A percentile compares a stretch with the other conserved stretches of the same genome.
Evolutionary conservation across 2,888 invertebrate species (phyloP).

Genomic region (Congeria kusceri): DNA sequence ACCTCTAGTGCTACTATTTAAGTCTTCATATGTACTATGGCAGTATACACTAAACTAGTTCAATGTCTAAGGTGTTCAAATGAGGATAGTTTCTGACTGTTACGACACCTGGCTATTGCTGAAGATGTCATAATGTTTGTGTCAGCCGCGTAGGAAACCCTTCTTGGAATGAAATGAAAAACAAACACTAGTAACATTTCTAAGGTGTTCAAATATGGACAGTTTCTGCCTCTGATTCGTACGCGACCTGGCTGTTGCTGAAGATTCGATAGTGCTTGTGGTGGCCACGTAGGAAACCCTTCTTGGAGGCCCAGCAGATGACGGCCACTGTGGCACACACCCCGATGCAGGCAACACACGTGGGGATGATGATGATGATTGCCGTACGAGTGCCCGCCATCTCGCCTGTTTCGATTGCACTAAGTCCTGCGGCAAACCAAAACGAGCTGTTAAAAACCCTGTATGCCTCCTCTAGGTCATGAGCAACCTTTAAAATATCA

Average conservation of each 20-base stretch:
- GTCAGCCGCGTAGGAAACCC: constrained; percentile 55
- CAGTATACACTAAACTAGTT: too few species aligned
- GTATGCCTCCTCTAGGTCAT: too few species aligned
- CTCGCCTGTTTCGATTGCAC: constrained; percentile 38
- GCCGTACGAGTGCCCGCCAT: constrained; percentile 43
- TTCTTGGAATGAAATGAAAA: too few species aligned
- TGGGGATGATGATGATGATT: constrained; percentile 51
- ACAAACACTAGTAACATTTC: too few species aligned
- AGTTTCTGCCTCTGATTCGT: constrained; percentile 59
- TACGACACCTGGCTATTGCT: constrained; percentile 43
- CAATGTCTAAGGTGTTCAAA: too few species aligned
- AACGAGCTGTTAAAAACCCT: too few species aligned
- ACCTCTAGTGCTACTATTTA: too few species aligned
- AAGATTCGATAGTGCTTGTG: constrained; percentile 53
- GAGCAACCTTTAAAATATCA: too few species aligned
- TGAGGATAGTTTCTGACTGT: constrained; percentile 60
- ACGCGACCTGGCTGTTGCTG: constrained; percentile 40
- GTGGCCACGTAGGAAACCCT: constrained; percentile 53
- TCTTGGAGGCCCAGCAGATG: constrained; percentile 75
- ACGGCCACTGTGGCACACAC: constrained; percentile 63
- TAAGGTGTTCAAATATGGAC: constrained; percentile 58
- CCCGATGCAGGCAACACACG: constrained; percentile 50
- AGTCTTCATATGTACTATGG: too few species aligned
- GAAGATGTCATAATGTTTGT: constrained; percentile 50
- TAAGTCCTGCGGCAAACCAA: constrained; percentile 43